These are phyloP conservation scores for Sarcophilus harrisii DNA, from an alignment of 2,797 vertebrate genomes.

Conservation along the genomic window DNA sequence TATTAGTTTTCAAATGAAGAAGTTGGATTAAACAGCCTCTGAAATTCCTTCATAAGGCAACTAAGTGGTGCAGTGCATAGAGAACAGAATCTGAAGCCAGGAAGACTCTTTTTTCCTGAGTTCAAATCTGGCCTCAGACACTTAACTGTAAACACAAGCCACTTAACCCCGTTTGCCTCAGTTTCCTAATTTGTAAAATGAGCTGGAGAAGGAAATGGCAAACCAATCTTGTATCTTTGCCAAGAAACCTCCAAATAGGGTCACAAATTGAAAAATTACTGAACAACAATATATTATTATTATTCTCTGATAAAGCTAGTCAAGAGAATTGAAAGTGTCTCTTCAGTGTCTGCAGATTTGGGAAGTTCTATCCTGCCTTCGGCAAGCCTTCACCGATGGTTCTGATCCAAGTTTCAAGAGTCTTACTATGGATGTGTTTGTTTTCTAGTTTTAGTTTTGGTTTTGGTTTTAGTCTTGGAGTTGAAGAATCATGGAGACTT, in stretches of 20 bases:
- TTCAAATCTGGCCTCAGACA: neutral
- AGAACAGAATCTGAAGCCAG: neutral
- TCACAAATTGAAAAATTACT: neutral
- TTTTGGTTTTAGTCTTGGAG: neutral
- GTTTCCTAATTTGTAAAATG: neutral
- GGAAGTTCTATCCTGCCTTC: neutral
- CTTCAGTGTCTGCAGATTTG: neutral
- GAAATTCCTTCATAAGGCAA: neutral
- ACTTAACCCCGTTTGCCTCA: neutral
- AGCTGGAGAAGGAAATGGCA: neutral
- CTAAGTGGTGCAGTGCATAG: neutral
- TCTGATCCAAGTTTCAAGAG: conserved; percentile 5
- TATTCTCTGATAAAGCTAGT: neutral
- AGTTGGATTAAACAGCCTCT: neutral
- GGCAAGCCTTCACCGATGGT: conserved; percentile 3
- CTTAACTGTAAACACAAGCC: neutral
- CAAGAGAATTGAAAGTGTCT: neutral
- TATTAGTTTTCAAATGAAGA: neutral
- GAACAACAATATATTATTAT: neutral
- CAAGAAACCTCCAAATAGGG: neutral
- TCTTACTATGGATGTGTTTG: conserved; percentile 1
- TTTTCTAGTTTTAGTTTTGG: neutral
- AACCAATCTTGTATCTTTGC: neutral
- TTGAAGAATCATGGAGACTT: neutral
- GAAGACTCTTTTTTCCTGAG: neutral